Evolutionary conservation across 2,797 vertebrate species (phyloP), one percentile per base, ranked within the genome.

Genomic region (Pelobates cultripes): DNA sequence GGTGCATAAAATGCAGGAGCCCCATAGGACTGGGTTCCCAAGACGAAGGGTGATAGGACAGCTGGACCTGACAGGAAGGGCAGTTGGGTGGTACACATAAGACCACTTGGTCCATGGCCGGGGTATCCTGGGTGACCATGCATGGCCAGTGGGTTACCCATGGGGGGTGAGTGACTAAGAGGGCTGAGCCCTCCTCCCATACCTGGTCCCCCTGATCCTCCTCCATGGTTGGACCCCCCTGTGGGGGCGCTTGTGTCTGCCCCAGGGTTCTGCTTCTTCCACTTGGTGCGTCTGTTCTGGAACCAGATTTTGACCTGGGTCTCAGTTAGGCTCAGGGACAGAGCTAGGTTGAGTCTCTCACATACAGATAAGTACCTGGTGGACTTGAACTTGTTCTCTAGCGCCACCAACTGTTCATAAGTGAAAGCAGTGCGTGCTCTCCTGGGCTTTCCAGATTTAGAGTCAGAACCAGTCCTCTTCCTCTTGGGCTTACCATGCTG

Each of bases 231-330:
- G 0, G 91, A 91, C 0, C 92, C 91, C 0, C 86, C 90, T 0
- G 95, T 95, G 4, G 97, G 97, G 6, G 97, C 97, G 1, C 97
- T 98, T 0, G 97, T 98, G 90, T 97, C 97, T 0, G 97, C 97
- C 0, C 96, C 97, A 0, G 97, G 97, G 86, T 98, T 97, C 88
- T 98, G 96, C 87, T 98, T 98, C 95, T 98, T 98, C 96, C 97
- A 97, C 92, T 98, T 98, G 89, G 97, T 98, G 81, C 97, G 91
- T 14, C 97, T 95, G 88, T 98, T 98, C 91, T 97, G 96, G 90
- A 97, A 97, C 96, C 96, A 97, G 88, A 98, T 97, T 91, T 98
- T 98, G 71, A 98, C 97, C 90, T 97, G 97, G 41, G 97, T 97
- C 92, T 97, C 97, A 0, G 97, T 97, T 84, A 98, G 93, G 80